Percentiles rank a stretch among this genome's conserved stretches.
phyloP scores from a whole-genome alignment of 2,113 vertebrate species.

The Nibea coibor region DNA sequence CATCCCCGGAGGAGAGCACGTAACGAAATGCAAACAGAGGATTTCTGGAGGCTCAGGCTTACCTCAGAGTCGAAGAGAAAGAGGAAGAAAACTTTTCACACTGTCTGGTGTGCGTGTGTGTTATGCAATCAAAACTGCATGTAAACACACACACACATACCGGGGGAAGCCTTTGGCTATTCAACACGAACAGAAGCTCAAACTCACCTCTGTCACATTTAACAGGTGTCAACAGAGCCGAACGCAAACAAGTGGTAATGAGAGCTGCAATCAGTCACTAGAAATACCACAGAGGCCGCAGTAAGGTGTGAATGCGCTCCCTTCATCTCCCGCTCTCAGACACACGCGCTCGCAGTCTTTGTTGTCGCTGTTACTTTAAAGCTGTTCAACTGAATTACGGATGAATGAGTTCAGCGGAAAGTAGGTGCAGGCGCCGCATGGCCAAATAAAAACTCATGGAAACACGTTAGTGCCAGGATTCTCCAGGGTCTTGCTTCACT shows the following conservation, averaged over 20 bases:
- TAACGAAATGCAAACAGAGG: slow-evolving; percentile 52
- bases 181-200: slow-evolving; percentile 12
- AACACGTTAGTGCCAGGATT: slow-evolving; percentile 36
- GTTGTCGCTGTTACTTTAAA: slow-evolving; percentile 17
- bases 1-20: neutral
- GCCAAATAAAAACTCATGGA: slow-evolving; percentile 44
- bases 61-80: slow-evolving; percentile 32
- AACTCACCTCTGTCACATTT: slow-evolving; percentile 32
- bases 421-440: slow-evolving; percentile 18
- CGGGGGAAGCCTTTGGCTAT: slow-evolving; percentile 9
- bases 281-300: slow-evolving; percentile 26
- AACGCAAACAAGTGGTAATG: slow-evolving; percentile 41
- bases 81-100: slow-evolving; percentile 31
- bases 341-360: neutral
- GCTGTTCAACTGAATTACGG: slow-evolving; percentile 35
- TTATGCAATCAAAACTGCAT: slow-evolving; percentile 8
- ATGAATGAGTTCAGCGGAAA: slow-evolving; percentile 33
- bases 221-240: slow-evolving; percentile 45
- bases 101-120: slow-evolving; percentile 3
- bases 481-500: slow-evolving; percentile 44
- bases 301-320: slow-evolving; percentile 3
- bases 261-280: slow-evolving; percentile 31
- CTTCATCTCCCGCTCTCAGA: neutral
- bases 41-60: slow-evolving; percentile 12
- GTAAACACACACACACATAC: slow-evolving; percentile 5